A percentile compares a stretch with the other conserved stretches of the same genome.
These are phyloP conservation scores for Chironomus tentans DNA, from an alignment of 2,888 invertebrate genomes.

Conservation along the genomic window DNA sequence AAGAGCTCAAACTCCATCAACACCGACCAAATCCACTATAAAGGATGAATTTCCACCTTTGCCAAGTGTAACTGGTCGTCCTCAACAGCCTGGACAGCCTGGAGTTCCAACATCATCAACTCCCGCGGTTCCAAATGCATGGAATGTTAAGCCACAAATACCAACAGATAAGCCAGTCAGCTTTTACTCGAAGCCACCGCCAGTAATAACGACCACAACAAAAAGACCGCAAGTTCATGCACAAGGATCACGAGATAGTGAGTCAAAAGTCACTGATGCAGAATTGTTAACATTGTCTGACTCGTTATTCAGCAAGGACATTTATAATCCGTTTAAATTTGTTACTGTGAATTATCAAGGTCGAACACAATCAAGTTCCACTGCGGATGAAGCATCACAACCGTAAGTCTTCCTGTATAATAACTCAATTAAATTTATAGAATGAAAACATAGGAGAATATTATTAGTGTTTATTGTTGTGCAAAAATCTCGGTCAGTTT, in stretches of 20 bases:
- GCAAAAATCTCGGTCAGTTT: no score
- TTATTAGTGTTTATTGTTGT: no score
- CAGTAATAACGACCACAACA: neutral
- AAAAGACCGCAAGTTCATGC: neutral
- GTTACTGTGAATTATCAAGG: constrained; percentile 67
- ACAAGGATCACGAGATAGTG: constrained; percentile 30
- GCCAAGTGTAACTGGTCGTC: neutral
- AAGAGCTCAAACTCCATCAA: neutral
- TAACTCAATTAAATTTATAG: no score
- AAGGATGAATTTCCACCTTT: constrained; percentile 20
- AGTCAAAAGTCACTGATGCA: constrained; percentile 45
- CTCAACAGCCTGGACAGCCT: neutral
- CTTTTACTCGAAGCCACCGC: neutral
- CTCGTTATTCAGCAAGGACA: constrained; percentile 59
- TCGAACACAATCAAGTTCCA: constrained; percentile 59
- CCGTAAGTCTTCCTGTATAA: constrained; percentile 52
- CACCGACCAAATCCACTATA: neutral
- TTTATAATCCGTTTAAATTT: constrained; percentile 60
- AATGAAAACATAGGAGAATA: no score
- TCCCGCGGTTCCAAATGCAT: constrained; percentile 6
- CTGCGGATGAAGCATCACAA: constrained; percentile 60
- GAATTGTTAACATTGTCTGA: constrained; percentile 63
- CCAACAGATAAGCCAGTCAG: constrained; percentile 6
- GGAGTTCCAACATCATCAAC: neutral
- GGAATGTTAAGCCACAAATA: neutral